These are phyloP conservation scores for Falco biarmicus DNA, from an alignment of 2,797 vertebrate species.

Conservation along the genomic window DNA sequence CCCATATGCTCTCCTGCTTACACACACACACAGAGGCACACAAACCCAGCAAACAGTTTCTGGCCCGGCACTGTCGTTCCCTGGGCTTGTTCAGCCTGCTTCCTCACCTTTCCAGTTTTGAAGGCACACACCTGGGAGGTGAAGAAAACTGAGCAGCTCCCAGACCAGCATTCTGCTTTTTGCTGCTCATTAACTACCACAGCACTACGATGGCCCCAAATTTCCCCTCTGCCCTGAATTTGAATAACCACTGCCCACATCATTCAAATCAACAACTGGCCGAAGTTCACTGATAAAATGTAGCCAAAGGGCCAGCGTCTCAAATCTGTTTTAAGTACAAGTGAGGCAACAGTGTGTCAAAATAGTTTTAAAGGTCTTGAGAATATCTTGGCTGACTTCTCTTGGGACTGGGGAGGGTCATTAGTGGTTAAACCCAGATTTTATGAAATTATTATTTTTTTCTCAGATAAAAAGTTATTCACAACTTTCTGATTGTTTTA, in stretches of 20 bases:
- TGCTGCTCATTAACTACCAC: background rate
- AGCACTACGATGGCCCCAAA: accelerated
- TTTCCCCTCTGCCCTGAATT: constrained; percentile 11
- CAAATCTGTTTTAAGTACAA: background rate
- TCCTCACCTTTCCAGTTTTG: background rate
- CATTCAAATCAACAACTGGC: background rate
- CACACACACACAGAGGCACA: background rate
- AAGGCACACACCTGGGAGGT: background rate
- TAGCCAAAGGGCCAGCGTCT: background rate
- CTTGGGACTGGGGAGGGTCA: accelerated
- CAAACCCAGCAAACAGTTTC: background rate
- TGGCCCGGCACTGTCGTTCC: background rate
- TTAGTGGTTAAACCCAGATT: background rate
- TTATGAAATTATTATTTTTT: background rate
- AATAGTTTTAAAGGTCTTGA: constrained; percentile 15
- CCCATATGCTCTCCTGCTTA: background rate
- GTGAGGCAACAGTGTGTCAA: constrained; percentile 16
- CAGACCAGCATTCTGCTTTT: background rate
- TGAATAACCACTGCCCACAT: background rate
- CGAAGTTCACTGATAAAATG: background rate
- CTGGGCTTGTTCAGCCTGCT: background rate
- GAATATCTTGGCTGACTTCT: background rate
- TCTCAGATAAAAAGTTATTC: background rate
- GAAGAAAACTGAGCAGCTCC: background rate
- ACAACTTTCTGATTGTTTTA: background rate